Evolutionary conservation across 2,113 vertebrate genomes (phyloP).

Genomic region (Naja naja): DNA sequence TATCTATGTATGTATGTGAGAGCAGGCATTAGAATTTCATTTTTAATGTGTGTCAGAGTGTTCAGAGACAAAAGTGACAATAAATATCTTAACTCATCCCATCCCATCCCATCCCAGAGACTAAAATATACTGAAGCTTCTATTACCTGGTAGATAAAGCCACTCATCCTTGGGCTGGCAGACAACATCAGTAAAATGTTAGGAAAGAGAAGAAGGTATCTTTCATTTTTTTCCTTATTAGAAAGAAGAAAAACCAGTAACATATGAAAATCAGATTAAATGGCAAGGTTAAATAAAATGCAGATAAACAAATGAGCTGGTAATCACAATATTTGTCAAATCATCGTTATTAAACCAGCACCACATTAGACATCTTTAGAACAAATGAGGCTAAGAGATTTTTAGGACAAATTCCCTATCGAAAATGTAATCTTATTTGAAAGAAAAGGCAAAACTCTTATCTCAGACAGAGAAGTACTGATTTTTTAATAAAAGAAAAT

Average conservation of each 20-base stretch:
- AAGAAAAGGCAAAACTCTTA: background rate
- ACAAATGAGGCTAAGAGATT: background rate
- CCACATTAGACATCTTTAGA: background rate
- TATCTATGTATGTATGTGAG: background rate
- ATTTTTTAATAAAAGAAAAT: background rate
- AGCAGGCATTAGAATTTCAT: background rate
- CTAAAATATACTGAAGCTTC: background rate
- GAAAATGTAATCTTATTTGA: background rate
- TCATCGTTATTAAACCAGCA: background rate
- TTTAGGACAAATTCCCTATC: background rate
- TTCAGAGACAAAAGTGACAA: background rate
- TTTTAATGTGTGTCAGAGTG: background rate
- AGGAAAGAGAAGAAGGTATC: slow-evolving; percentile 96
- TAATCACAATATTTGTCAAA: background rate
- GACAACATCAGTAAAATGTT: slow-evolving; percentile 95
- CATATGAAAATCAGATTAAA: background rate
- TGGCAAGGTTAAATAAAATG: background rate
- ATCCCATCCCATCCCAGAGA: background rate
- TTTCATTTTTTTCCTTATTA: slow-evolving; percentile 90
- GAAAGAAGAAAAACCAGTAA: slow-evolving; percentile 22
- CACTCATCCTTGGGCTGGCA: slow-evolving; percentile 97
- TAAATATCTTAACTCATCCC: background rate
- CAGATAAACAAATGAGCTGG: background rate
- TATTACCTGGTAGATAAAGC: slow-evolving; percentile 96
- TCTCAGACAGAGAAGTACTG: background rate